phyloP scores from a whole-genome alignment of 2,888 invertebrate species.

The Scaptomyza parva region DNA sequence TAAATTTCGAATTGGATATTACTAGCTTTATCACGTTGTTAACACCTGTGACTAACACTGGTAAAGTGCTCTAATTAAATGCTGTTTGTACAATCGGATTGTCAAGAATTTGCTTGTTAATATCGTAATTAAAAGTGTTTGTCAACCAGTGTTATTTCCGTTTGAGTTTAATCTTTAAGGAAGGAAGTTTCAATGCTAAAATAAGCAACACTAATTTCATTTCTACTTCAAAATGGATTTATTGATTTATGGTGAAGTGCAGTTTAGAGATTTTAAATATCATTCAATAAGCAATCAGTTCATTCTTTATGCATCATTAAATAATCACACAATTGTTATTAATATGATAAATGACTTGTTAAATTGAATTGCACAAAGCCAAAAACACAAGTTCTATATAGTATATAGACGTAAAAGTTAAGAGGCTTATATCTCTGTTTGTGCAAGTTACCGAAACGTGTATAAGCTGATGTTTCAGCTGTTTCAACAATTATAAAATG shows the following conservation, averaged over 20 bases:
- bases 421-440: background rate
- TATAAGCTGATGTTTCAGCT: constrained; percentile 6
- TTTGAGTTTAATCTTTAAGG: background rate
- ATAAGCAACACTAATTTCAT: background rate
- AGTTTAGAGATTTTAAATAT: background rate
- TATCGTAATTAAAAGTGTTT: too few relatives aligned
- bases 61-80: constrained; percentile 44
- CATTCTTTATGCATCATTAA: too few relatives aligned
- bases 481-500: constrained; percentile 17
- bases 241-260: background rate
- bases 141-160: constrained; percentile 7
- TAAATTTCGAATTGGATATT: constrained; percentile 10
- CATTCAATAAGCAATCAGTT: too few relatives aligned
- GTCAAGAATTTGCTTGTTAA: too few relatives aligned
- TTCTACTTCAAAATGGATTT: background rate
- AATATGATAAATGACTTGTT: background rate
- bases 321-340: background rate
- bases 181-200: background rate
- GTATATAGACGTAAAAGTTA: background rate
- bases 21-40: background rate
- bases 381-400: background rate
- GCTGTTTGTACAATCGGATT: constrained; percentile 34
- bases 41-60: constrained; percentile 31
- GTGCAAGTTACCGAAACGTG: background rate
- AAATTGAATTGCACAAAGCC: background rate